A percentile compares a stretch with the other conserved stretches of the same genome.
phyloP scores from a whole-genome alignment of 1,140 invertebrate genomes.

The Tribolium castaneum region DNA sequence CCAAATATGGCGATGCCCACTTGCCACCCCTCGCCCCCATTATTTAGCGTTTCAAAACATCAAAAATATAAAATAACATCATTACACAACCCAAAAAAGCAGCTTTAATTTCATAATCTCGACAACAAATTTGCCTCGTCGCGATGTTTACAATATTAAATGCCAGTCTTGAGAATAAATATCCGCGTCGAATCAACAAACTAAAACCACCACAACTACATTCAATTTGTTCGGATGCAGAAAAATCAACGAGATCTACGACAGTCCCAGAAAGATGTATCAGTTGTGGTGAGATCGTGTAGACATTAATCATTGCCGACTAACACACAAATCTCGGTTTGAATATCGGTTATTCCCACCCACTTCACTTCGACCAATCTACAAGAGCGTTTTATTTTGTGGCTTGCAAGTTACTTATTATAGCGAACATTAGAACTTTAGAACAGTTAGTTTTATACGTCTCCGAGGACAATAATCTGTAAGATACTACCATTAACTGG shows the following conservation, averaged over 20 bases:
- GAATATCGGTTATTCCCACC: neutral
- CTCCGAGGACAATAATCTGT: conserved; percentile 22
- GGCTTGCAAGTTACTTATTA: conserved; percentile 16
- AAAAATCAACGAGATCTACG: neutral
- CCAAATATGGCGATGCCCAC: conserved; percentile 13
- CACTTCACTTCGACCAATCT: neutral
- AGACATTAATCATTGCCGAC: neutral
- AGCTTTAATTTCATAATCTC: neutral
- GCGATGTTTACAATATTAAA: no score
- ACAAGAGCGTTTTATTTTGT: conserved; percentile 10
- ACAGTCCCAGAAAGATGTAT: neutral
- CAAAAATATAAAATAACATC: neutral
- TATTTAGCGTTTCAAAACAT: neutral
- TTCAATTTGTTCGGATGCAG: neutral
- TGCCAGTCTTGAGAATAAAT: neutral
- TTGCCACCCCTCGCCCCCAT: neutral
- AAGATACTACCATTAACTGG: conserved; percentile 15
- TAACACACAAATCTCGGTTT: neutral
- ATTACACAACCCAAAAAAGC: no score
- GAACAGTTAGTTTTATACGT: conserved; percentile 28
- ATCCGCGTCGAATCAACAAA: neutral
- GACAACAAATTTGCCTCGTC: neutral
- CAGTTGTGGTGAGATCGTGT: neutral
- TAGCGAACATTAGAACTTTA: conserved; percentile 11
- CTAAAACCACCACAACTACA: neutral